Conservation (phyloP, 2,113 vertebrate species). For the Xyrauchen texanus region DNA sequence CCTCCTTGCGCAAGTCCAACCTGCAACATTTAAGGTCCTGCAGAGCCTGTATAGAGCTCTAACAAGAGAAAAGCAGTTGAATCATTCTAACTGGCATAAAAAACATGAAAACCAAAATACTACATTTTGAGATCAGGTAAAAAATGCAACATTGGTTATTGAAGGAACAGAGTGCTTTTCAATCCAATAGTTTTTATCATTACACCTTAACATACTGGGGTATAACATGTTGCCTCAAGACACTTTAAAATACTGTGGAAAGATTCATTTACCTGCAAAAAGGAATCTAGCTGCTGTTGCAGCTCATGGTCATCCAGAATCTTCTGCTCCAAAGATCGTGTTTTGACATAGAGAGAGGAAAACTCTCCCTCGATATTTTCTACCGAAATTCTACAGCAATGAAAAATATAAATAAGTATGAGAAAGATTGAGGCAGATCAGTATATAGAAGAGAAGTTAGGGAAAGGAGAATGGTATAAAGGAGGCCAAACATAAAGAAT, state of each 20-base stretch:
- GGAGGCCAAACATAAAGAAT: background rate
- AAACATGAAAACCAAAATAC: too few relatives aligned
- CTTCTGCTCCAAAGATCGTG: constrained; percentile 83
- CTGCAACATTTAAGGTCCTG: constrained; percentile 83
- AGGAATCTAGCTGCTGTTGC: constrained; percentile 84
- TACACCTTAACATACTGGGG: too few relatives aligned
- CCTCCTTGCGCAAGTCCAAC: constrained; percentile 82
- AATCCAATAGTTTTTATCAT: too few relatives aligned
- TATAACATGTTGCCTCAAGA: too few relatives aligned
- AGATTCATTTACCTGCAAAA: constrained; percentile 82
- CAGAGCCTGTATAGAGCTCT: constrained; percentile 84
- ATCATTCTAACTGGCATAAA: background rate
- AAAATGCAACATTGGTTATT: too few relatives aligned
- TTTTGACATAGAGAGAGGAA: constrained; percentile 82
- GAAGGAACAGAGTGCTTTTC: too few relatives aligned
- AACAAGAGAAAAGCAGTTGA: constrained; percentile 39
- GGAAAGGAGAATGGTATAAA: background rate
- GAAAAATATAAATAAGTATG: background rate
- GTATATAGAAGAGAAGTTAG: background rate
- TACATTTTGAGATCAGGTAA: too few relatives aligned
- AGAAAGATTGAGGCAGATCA: background rate
- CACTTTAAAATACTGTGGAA: background rate
- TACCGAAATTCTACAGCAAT: constrained; percentile 83
- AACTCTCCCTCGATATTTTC: constrained; percentile 89
- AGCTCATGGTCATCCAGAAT: constrained; percentile 83